Evolutionary conservation across 2,113 vertebrate genomes (phyloP).

Genomic region (Atractosteus spatula): DNA sequence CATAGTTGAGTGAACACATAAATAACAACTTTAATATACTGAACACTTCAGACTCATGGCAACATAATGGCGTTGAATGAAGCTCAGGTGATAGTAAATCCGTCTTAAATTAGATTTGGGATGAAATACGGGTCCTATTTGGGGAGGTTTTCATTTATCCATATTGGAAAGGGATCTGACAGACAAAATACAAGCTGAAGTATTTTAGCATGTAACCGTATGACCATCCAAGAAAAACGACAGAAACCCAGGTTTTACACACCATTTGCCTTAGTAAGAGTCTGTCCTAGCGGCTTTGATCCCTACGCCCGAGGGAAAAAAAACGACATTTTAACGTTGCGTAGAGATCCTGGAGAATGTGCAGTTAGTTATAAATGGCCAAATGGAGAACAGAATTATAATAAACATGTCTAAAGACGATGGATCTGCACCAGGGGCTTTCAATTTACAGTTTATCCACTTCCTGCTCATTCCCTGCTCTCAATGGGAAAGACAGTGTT

Average conservation of each 20-base stretch:
- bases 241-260: slow-evolving; percentile 37
- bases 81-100: too few relatives aligned
- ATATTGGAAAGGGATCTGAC: too few relatives aligned
- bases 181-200: too few relatives aligned
- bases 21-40: too few relatives aligned
- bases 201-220: too few relatives aligned
- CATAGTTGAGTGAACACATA: too few relatives aligned
- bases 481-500: slow-evolving; percentile 31
- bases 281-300: slow-evolving; percentile 25
- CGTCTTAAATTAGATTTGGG: too few relatives aligned
- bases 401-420: slow-evolving; percentile 52
- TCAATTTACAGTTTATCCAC: slow-evolving; percentile 53
- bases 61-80: too few relatives aligned
- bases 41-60: too few relatives aligned
- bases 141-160: too few relatives aligned
- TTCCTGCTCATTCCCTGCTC: slow-evolving; percentile 44
- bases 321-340: slow-evolving; percentile 15
- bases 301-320: slow-evolving; percentile 9
- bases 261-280: slow-evolving; percentile 24
- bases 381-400: slow-evolving; percentile 46
- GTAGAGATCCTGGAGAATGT: slow-evolving; percentile 16
- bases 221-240: slow-evolving; percentile 34
- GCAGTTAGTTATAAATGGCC: slow-evolving; percentile 34
- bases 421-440: slow-evolving; percentile 44
- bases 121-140: too few relatives aligned